Base-by-base conservation (phyloP, 2,888 invertebrate genomes). In the Caenorhabditis sp. region DNA sequence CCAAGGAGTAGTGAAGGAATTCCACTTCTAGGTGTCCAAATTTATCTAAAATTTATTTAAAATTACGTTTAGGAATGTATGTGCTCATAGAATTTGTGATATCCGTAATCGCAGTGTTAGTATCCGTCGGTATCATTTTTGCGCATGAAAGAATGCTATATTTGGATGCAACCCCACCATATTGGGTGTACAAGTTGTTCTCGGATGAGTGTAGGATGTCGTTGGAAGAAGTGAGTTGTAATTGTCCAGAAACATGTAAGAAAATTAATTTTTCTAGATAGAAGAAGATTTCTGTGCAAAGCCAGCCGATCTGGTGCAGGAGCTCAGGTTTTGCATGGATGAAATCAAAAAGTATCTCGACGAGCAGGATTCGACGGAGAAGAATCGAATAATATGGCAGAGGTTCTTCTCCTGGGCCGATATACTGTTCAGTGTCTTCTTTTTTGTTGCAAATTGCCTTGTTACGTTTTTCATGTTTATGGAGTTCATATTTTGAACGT, bases 381-480 rank as follows among this genome's bases (percentile, higher is more conserved):
- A 82, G 50, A 72, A 82, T 56, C 80, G 82, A 51, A 83, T 85
- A 11, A 67, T 84, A 32, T 88, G 88, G 88, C 88, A 88, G 64
- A 77, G 88, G 22, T 72, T 88, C 62, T 88, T 88, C 80, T 88
- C 88, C 0, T 80, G 84, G 78, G 78, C 85, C 15, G 88, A 88
- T 69, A 82, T 88, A 24, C 18, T 82, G 18, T 83, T 79, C 37
- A 85, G 84, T 78, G 56, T 80, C 20, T 84, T 84, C 58, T 85
- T 88, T 69, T 82, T 87, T 44, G 67, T 87, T 58, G 55, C 79
- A 28, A 87, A 87, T 47, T 83, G 76, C 64, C 24, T 83, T 64
- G 72, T 83, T 18, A 85, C 85, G 18, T 69, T 82, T 32, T 71
- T 65, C 47, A 85, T 85, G 85, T 85, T 86, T 44, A 64, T 68